These are phyloP conservation scores for Danio jaintianensis DNA, from an alignment of 2,797 vertebrate genomes.

Conservation along the genomic window DNA sequence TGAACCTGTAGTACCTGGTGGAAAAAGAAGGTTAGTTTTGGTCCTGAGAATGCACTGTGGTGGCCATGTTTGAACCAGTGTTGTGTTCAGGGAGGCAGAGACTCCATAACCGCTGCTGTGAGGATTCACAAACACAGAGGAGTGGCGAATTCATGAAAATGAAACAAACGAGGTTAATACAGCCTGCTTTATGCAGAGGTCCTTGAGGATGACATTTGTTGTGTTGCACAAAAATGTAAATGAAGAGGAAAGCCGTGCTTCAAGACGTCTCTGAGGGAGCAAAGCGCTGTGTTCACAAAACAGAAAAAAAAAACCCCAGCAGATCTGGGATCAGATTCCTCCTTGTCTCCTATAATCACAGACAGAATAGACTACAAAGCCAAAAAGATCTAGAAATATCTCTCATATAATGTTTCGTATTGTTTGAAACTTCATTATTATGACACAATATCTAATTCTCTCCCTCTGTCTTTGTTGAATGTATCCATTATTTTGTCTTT, in stretches of 20 bases:
- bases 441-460: neutral
- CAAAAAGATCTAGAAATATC: conserved; percentile 27
- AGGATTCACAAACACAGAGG: conserved; percentile 50
- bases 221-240: conserved; percentile 54
- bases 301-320: conserved; percentile 5
- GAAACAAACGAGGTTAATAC: conserved; percentile 59
- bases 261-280: conserved; percentile 26
- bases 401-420: neutral
- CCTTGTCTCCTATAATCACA: conserved; percentile 24
- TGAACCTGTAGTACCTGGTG: conserved; percentile 12
- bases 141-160: conserved; percentile 40
- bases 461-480: conserved; percentile 10
- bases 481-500: conserved; percentile 12
- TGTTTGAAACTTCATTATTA: neutral
- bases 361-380: conserved; percentile 34
- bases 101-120: conserved; percentile 45
- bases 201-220: conserved; percentile 61
- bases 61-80: conserved; percentile 13
- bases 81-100: conserved; percentile 21
- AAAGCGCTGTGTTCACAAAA: conserved; percentile 20
- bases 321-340: conserved; percentile 36
- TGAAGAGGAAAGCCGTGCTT: conserved; percentile 37
- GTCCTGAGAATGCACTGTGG: conserved; percentile 19
- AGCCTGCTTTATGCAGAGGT: conserved; percentile 56
- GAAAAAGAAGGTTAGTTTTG: conserved; percentile 11